Conservation (phyloP, 53 echinoderm and acorn worm genomes). For the Stichopus horrens region DNA sequence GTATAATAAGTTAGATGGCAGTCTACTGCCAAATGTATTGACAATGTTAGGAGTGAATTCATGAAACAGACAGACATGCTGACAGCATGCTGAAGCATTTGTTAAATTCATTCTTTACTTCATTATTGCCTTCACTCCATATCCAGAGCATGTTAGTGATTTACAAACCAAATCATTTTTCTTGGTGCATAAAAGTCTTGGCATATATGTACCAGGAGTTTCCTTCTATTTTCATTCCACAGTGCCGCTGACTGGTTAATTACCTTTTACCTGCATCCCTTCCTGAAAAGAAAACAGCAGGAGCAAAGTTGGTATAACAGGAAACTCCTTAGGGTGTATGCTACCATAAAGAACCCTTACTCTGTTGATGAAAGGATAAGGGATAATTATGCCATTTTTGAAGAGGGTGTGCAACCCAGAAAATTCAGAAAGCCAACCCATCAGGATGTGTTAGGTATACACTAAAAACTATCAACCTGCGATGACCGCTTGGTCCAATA, state of each 20-base stretch:
- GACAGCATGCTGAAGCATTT: background rate
- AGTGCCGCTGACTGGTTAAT: slow-evolving; percentile 95
- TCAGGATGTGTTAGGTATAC: slow-evolving; percentile 20
- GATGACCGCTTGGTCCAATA: no score
- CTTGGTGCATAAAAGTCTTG: no score
- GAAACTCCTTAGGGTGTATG: slow-evolving; percentile 22
- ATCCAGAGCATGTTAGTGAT: no score
- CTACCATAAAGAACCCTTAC: background rate
- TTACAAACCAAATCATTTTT: no score
- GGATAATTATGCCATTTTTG: slow-evolving; percentile 34
- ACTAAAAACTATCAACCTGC: background rate
- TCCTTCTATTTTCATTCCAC: background rate
- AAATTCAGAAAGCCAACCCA: slow-evolving; percentile 31
- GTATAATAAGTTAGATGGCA: no score
- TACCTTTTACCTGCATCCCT: slow-evolving; percentile 72
- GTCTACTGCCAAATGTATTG: no score
- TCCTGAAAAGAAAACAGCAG: slow-evolving; percentile 47
- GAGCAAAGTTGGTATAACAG: slow-evolving; percentile 6
- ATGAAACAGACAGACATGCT: no score
- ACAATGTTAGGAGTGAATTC: no score
- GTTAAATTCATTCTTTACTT: background rate
- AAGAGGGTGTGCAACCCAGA: background rate
- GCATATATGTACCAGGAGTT: no score
- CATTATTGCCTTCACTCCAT: no score
- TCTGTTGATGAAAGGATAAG: background rate